Percentiles rank a stretch among this genome's conserved stretches.
These are phyloP conservation scores for Aphidius ervi DNA, from an alignment of 1,140 invertebrate genomes.

Conservation along the genomic window DNA sequence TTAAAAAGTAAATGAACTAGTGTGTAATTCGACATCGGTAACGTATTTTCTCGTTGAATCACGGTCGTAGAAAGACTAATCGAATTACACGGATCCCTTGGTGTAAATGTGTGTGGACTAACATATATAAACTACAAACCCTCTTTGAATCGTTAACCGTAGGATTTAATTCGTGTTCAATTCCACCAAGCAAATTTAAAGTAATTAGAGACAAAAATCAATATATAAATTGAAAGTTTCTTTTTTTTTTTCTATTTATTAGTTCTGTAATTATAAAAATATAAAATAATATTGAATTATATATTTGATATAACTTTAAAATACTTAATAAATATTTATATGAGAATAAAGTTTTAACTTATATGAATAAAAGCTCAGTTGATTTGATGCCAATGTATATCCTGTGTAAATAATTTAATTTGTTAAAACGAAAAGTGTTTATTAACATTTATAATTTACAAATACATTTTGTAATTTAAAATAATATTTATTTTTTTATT, in stretches of 20 bases:
- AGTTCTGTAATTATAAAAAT: not conserved
- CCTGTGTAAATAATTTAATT: too few species aligned
- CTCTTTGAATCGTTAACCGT: constrained; percentile 14
- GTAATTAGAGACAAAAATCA: constrained; percentile 12
- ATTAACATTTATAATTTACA: too few species aligned
- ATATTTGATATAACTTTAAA: too few species aligned
- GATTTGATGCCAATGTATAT: too few species aligned
- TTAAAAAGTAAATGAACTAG: not conserved
- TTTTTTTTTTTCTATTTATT: constrained; percentile 1
- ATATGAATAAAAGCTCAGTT: too few species aligned
- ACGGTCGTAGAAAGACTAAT: constrained; percentile 18
- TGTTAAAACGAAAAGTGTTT: too few species aligned
- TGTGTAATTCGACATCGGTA: constrained; percentile 11
- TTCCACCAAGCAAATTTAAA: constrained; percentile 19
- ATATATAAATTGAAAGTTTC: constrained; percentile 3
- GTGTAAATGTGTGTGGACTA: not conserved
- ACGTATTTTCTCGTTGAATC: constrained; percentile 19
- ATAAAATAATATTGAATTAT: too few species aligned
- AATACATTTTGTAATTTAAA: too few species aligned
- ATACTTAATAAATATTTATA: too few species aligned
- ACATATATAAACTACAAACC: not conserved
- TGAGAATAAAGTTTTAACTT: too few species aligned
- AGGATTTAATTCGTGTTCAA: constrained; percentile 23
- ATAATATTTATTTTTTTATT: too few species aligned
- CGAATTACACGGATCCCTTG: constrained; percentile 17